Evolutionary conservation across 2,113 vertebrate genomes (phyloP).

Genomic region (Grus americana): DNA sequence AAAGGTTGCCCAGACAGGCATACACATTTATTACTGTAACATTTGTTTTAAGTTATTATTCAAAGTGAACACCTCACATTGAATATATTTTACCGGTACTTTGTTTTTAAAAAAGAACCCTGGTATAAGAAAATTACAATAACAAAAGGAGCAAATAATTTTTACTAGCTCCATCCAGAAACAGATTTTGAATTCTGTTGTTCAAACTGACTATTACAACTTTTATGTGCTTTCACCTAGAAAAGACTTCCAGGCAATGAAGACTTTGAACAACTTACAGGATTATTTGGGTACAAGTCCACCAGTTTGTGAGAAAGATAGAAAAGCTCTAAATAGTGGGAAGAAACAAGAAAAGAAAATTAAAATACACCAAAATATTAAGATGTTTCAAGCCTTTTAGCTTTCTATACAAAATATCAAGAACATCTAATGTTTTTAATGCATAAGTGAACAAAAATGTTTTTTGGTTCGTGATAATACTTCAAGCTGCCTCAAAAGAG

Average conservation of each 20-base stretch:
- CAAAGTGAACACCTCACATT: not conserved
- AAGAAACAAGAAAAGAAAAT: constrained; percentile 31
- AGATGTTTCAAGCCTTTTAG: not conserved
- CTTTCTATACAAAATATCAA: not conserved
- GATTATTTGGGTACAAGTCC: constrained; percentile 98
- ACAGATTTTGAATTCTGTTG: not conserved
- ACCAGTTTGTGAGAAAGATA: constrained; percentile 98
- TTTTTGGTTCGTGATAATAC: not conserved
- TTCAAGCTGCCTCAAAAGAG: not conserved
- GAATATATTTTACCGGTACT: not conserved
- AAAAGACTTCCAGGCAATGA: not conserved
- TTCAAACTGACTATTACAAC: not conserved
- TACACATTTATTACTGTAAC: not conserved
- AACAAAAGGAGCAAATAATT: not conserved
- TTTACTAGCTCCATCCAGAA: not conserved
- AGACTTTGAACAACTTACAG: constrained; percentile 82
- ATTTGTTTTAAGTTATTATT: not conserved
- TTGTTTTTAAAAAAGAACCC: not conserved
- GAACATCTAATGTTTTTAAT: not conserved
- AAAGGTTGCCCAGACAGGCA: not conserved
- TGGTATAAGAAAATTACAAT: not conserved
- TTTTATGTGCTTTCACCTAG: not conserved
- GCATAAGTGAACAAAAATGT: not conserved
- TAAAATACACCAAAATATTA: not conserved
- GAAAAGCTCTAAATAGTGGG: constrained; percentile 86